These are phyloP conservation scores for Pseudoips prasinana DNA, from an alignment of 2,888 invertebrate genomes.

Conservation along the genomic window DNA sequence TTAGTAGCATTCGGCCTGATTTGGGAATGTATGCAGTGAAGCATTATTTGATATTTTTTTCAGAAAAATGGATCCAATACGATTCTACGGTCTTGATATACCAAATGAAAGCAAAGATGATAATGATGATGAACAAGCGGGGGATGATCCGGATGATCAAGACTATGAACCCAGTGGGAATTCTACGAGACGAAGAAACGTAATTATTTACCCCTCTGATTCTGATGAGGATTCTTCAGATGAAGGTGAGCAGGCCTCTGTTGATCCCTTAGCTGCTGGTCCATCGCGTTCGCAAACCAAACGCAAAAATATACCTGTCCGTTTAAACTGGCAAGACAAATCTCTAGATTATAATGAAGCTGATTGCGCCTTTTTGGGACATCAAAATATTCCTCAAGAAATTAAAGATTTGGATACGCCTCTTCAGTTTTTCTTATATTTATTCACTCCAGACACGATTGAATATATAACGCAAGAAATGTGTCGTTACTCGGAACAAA, in stretches of 20 bases:
- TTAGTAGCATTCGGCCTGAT: too few relatives aligned
- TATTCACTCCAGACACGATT: constrained; percentile 6
- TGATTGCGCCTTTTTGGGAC: constrained; percentile 6
- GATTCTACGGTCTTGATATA: too few relatives aligned
- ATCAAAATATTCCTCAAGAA: constrained; percentile 11
- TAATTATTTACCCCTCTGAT: too few relatives aligned
- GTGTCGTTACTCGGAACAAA: not conserved
- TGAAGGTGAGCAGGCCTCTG: constrained; percentile 4
- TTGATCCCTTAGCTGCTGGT: constrained; percentile 5
- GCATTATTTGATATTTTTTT: too few relatives aligned
- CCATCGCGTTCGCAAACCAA: constrained; percentile 2
- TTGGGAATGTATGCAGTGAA: too few relatives aligned
- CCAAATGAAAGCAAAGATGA: too few relatives aligned
- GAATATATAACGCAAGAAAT: constrained; percentile 4
- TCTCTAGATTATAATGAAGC: constrained; percentile 7
- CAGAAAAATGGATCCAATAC: too few relatives aligned
- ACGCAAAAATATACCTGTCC: constrained; percentile 5
- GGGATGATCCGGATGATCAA: too few relatives aligned
- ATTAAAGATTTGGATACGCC: constrained; percentile 13
- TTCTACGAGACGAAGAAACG: too few relatives aligned
- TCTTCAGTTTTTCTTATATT: constrained; percentile 8
- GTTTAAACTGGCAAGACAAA: constrained; percentile 8
- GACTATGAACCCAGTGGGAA: too few relatives aligned
- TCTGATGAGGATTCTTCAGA: constrained; percentile 3
- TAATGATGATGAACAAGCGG: too few relatives aligned